Conservation (phyloP, 1,140 invertebrate species). For the Mamestra configurata region DNA sequence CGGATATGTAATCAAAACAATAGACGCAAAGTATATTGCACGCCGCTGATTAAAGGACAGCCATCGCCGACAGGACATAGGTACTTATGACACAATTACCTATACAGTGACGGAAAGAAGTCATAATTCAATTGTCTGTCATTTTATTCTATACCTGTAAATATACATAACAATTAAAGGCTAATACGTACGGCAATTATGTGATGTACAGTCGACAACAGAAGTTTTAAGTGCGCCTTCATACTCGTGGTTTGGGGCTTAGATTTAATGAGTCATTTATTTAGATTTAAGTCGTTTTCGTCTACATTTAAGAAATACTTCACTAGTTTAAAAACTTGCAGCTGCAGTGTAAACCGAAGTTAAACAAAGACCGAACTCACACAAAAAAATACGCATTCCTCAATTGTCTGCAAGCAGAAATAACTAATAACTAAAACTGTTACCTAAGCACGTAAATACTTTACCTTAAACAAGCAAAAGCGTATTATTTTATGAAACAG, state of each 20-base stretch:
- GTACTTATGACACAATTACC: slow-evolving; percentile 29
- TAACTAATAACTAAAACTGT: too few species aligned
- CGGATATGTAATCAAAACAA: slow-evolving; percentile 15
- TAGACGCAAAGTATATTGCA: not conserved
- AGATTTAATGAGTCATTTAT: too few species aligned
- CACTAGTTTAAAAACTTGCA: too few species aligned
- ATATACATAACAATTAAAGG: slow-evolving; percentile 21
- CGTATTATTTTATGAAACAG: not conserved
- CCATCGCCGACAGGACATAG: slow-evolving; percentile 11
- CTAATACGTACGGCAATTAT: slow-evolving; percentile 18
- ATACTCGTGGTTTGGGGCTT: too few species aligned
- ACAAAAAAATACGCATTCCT: too few species aligned
- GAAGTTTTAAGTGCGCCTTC: not conserved
- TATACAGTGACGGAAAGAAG: slow-evolving; percentile 49
- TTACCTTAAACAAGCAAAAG: too few species aligned
- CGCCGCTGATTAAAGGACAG: slow-evolving; percentile 43
- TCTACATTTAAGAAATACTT: too few species aligned
- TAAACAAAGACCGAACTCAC: too few species aligned
- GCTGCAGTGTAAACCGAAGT: too few species aligned
- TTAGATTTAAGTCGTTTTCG: too few species aligned
- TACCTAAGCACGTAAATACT: too few species aligned
- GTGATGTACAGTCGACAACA: not conserved
- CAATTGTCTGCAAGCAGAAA: too few species aligned
- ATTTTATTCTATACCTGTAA: slow-evolving; percentile 43
- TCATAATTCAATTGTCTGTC: slow-evolving; percentile 56